phyloP scores from a whole-genome alignment of 1,140 invertebrate genomes.

The Dryas iulia region DNA sequence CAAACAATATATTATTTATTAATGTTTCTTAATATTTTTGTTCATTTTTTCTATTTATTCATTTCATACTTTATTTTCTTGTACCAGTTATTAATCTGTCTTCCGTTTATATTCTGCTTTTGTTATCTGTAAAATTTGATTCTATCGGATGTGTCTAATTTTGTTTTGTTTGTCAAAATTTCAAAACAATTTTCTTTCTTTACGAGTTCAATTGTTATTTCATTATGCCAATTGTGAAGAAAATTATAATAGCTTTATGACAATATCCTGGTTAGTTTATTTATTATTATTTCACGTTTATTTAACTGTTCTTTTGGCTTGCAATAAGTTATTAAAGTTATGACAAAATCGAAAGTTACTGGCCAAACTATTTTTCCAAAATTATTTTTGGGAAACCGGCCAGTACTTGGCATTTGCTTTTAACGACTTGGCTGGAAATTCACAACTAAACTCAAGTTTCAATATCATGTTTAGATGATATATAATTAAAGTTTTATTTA shows the following conservation, averaged over 20 bases:
- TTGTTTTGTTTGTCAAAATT: neutral
- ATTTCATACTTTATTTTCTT: too few relatives aligned
- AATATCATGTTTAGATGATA: neutral
- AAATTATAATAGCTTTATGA: conserved; percentile 28
- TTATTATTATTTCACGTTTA: neutral
- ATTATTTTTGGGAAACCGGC: neutral
- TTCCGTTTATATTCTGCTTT: neutral
- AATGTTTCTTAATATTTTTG: too few relatives aligned
- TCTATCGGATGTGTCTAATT: neutral
- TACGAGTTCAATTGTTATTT: conserved; percentile 58
- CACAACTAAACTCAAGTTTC: neutral
- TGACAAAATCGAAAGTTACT: neutral
- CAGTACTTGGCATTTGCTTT: neutral
- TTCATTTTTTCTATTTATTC: too few relatives aligned
- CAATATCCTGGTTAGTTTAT: conserved; percentile 1
- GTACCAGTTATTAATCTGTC: neutral
- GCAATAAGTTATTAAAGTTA: neutral
- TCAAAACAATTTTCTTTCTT: conserved; percentile 24
- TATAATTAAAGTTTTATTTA: neutral
- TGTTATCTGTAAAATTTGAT: neutral
- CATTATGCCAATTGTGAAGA: conserved; percentile 49
- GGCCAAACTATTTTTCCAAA: conserved; percentile 1
- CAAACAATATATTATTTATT: too few relatives aligned
- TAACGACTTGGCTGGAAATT: conserved; percentile 1
- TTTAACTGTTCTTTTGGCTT: neutral